A percentile compares a stretch with the other conserved stretches of the same genome.
phyloP scores from a whole-genome alignment of 2,888 invertebrate species.

The Ecdyonurus torrentis region DNA sequence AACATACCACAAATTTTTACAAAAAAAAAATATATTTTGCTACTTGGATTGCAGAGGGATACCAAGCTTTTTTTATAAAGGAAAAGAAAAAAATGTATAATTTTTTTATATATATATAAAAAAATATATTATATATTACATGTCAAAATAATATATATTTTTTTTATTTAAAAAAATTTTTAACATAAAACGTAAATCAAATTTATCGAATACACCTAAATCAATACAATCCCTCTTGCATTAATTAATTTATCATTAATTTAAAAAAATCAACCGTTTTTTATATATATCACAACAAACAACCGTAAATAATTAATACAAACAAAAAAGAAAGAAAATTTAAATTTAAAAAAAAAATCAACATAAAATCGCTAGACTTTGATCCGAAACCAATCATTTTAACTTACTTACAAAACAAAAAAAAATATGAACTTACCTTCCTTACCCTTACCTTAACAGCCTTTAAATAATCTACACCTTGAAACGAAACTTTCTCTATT shows the following conservation, averaged over 20 bases:
- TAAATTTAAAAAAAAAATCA: neutral
- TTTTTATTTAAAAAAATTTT: too few relatives aligned
- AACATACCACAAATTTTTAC: slow-evolving; percentile 14
- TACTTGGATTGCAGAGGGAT: slow-evolving; percentile 21
- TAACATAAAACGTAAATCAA: too few relatives aligned
- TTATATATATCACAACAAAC: neutral
- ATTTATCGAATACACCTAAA: neutral
- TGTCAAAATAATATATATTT: neutral
- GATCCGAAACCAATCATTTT: neutral
- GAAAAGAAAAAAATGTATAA: neutral
- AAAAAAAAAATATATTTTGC: slow-evolving; percentile 13
- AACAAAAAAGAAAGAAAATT: neutral
- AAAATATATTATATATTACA: neutral
- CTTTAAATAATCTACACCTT: neutral
- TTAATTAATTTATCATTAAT: neutral
- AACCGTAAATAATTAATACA: neutral
- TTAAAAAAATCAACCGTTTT: neutral
- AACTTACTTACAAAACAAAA: neutral
- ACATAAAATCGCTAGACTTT: neutral
- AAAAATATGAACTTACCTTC: too few relatives aligned
- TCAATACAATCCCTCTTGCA: slow-evolving; percentile 1
- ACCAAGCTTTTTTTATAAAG: neutral
- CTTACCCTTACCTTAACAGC: neutral
- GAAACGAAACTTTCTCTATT: neutral
- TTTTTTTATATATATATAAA: neutral